Conservation (phyloP, 2,113 vertebrate genomes). For the Brachirus orientalis region DNA sequence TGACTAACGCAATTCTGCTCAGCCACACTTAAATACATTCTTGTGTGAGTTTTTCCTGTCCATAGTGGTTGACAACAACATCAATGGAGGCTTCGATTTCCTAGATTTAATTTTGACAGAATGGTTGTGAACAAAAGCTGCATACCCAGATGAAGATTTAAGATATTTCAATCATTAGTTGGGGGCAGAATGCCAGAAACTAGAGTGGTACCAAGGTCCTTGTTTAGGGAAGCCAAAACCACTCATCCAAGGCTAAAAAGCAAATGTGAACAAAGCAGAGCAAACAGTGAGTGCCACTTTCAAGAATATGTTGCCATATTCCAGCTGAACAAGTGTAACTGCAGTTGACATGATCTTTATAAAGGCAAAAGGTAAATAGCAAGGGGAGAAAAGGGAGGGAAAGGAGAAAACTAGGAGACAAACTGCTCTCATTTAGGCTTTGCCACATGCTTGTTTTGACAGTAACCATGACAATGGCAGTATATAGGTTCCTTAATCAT, state of each 20-base stretch:
- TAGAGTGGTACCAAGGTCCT: not conserved
- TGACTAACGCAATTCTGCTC: too few relatives aligned
- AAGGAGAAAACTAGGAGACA: conserved; percentile 43
- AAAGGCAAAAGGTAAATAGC: not conserved
- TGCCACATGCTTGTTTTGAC: conserved; percentile 46
- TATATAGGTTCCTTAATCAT: conserved; percentile 61
- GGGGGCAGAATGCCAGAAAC: not conserved
- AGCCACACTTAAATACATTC: too few relatives aligned
- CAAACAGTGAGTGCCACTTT: conserved; percentile 8
- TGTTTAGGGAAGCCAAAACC: not conserved
- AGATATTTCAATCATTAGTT: too few relatives aligned
- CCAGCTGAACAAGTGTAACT: conserved; percentile 5
- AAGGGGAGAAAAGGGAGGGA: conserved; percentile 32
- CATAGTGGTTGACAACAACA: too few relatives aligned
- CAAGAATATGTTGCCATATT: conserved; percentile 3
- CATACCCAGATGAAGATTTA: too few relatives aligned
- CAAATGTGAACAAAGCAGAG: conserved; percentile 13
- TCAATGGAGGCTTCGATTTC: too few relatives aligned
- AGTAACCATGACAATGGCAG: conserved; percentile 74
- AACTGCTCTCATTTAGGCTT: conserved; percentile 56
- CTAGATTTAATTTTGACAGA: too few relatives aligned
- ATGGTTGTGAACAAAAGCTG: too few relatives aligned
- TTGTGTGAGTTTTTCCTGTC: too few relatives aligned
- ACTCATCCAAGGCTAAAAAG: not conserved
- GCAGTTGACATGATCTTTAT: conserved; percentile 2